A percentile compares a stretch with the other conserved stretches of the same genome.
Conservation (phyloP, 1,140 invertebrate genomes). For the Magallana ariakensis region DNA sequence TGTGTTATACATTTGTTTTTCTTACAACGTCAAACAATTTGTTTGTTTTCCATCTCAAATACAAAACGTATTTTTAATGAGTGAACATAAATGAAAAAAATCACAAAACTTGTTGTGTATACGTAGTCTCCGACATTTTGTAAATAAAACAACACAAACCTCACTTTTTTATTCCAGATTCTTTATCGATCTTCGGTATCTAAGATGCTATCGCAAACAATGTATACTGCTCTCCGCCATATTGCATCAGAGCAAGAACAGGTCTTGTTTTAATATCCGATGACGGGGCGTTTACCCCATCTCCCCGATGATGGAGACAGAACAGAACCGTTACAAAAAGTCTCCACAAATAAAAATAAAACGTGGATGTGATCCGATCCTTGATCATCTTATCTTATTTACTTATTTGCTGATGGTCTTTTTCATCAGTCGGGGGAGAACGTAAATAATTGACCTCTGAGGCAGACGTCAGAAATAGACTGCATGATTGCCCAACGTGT, state of each 20-base stretch:
- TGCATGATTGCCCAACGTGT: background rate
- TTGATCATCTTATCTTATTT: slow-evolving; percentile 16
- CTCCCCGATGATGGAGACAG: background rate
- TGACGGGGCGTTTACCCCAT: background rate
- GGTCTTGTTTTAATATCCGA: background rate
- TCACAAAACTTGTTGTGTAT: no score
- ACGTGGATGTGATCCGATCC: slow-evolving; percentile 14
- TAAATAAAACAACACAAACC: slow-evolving; percentile 15
- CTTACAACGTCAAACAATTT: no score
- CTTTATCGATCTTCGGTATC: background rate
- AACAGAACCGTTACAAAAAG: slow-evolving; percentile 1
- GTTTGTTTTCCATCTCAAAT: no score
- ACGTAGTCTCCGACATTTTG: background rate
- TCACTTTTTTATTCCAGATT: background rate
- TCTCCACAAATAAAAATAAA: slow-evolving; percentile 30
- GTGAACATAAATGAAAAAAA: no score
- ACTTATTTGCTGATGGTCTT: slow-evolving; percentile 26
- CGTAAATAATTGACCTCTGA: slow-evolving; percentile 3
- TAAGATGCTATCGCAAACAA: background rate
- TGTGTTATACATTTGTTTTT: no score
- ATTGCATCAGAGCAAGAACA: slow-evolving; percentile 14
- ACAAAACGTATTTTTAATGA: no score
- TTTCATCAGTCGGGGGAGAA: slow-evolving; percentile 18
- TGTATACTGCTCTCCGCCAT: slow-evolving; percentile 19
- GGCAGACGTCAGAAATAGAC: slow-evolving; percentile 5